These are phyloP conservation scores for Netelia inedita DNA, from an alignment of 2,888 invertebrate species.

Conservation along the genomic window DNA sequence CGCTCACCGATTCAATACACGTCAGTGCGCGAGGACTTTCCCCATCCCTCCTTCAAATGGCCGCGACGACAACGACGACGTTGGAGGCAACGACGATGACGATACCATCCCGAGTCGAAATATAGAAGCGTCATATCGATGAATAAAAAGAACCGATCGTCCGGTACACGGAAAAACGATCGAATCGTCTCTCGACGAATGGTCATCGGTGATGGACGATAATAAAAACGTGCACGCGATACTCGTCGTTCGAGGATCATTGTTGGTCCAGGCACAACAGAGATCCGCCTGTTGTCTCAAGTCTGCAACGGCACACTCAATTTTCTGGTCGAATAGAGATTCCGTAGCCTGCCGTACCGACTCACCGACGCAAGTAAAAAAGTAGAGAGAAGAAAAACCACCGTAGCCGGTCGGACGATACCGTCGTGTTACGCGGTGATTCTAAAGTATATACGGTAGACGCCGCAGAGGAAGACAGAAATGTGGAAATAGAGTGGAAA, in stretches of 20 bases:
- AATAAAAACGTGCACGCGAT: conserved; percentile 24
- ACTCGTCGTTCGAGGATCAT: conserved; percentile 35
- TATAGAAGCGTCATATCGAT: neutral
- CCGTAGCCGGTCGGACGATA: conserved; percentile 26
- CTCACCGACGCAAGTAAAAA: conserved; percentile 71
- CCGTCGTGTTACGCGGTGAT: neutral
- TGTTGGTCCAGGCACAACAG: conserved; percentile 18
- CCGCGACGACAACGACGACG: neutral
- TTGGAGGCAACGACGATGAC: conserved; percentile 13
- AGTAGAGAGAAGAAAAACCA: conserved; percentile 62
- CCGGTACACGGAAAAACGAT: conserved; percentile 18
- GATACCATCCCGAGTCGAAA: conserved; percentile 22
- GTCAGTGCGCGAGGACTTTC: conserved; percentile 32
- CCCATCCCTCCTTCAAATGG: neutral
- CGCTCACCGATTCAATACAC: conserved; percentile 71
- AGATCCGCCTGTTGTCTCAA: conserved; percentile 72
- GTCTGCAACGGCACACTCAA: conserved; percentile 75
- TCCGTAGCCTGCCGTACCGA: conserved; percentile 28
- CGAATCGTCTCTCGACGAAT: conserved; percentile 17
- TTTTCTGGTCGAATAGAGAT: conserved; percentile 78
- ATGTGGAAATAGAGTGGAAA: conserved; percentile 64
- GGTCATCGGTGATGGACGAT: conserved; percentile 42
- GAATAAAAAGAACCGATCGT: neutral
- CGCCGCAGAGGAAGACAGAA: conserved; percentile 65
- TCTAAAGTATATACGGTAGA: conserved; percentile 33